Evolutionary conservation across 2,113 vertebrate genomes (phyloP).

Genomic region (Myrmecobius fasciatus): DNA sequence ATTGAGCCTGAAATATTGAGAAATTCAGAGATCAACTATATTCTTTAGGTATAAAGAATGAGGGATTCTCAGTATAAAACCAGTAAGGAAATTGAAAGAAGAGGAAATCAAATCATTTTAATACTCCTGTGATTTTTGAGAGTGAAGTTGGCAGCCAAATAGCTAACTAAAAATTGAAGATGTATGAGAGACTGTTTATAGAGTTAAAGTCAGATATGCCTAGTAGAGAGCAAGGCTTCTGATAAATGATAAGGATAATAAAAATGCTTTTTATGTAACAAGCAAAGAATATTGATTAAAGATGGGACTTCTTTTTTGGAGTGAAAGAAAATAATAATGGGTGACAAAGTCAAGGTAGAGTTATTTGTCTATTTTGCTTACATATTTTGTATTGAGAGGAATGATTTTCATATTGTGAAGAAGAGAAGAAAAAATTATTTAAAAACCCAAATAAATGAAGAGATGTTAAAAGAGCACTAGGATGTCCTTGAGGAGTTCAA

Average conservation of each 20-base stretch:
- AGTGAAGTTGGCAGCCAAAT: slow-evolving; percentile 15
- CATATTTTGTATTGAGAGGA: background rate
- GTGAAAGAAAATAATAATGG: background rate
- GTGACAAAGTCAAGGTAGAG: background rate
- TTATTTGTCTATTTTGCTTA: background rate
- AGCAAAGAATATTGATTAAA: background rate
- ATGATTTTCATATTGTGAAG: background rate
- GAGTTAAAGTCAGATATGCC: background rate
- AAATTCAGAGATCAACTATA: background rate
- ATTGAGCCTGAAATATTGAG: background rate
- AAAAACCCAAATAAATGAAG: background rate
- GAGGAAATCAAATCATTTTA: background rate
- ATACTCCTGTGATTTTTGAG: background rate
- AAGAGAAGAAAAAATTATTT: background rate
- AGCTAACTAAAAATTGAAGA: background rate
- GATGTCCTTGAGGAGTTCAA: background rate
- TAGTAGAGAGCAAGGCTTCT: background rate
- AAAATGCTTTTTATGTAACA: background rate
- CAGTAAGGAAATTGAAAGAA: background rate
- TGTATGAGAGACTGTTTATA: background rate
- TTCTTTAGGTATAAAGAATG: background rate
- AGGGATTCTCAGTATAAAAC: background rate
- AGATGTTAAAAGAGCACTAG: background rate
- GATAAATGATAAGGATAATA: background rate
- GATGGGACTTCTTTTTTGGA: background rate